These are phyloP conservation scores for Synanceia verrucosa DNA, from an alignment of 2,797 vertebrate genomes.

Conservation along the genomic window DNA sequence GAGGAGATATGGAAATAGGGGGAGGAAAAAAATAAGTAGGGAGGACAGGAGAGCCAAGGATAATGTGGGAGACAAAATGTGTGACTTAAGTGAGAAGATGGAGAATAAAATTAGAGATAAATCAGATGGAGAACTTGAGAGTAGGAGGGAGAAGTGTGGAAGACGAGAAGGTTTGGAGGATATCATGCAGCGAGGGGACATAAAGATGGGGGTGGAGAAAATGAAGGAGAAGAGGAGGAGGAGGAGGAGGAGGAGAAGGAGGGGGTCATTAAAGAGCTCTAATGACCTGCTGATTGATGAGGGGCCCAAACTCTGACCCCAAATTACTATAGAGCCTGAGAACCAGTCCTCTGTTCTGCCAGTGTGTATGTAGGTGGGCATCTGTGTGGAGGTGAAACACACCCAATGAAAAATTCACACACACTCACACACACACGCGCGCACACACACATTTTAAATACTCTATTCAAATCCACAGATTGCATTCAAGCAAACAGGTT, in stretches of 20 bases:
- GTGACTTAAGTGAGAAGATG: conserved; percentile 12
- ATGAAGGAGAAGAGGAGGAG: conserved; percentile 17
- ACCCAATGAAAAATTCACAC: conserved; percentile 1
- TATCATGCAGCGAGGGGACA: conserved; percentile 25
- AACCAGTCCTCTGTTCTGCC: conserved; percentile 59
- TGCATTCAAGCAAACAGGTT: neutral
- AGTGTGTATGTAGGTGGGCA: conserved; percentile 20
- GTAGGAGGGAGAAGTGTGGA: conserved; percentile 2
- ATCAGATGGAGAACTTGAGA: conserved; percentile 6
- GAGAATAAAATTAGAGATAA: conserved; percentile 22
- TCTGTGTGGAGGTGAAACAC: conserved; percentile 24
- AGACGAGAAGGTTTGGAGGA: conserved; percentile 12
- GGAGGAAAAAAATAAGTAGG: conserved; percentile 14
- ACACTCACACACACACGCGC: neutral
- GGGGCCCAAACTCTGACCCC: conserved; percentile 81
- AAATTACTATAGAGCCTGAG: conserved; percentile 82
- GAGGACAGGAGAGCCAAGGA: conserved; percentile 9
- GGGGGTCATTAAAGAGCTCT: conserved; percentile 80
- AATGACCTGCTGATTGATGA: conserved; percentile 85
- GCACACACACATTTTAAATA: neutral
- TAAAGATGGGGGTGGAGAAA: conserved; percentile 25
- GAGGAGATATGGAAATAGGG: conserved; percentile 51
- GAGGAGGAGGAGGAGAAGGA: conserved; percentile 26
- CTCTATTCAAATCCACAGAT: neutral
- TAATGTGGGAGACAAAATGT: conserved; percentile 15